A percentile compares a stretch with the other conserved stretches of the same genome.
Conservation (phyloP, 92 coral and sea anemone genomes). For the Bergia puertoricense region DNA sequence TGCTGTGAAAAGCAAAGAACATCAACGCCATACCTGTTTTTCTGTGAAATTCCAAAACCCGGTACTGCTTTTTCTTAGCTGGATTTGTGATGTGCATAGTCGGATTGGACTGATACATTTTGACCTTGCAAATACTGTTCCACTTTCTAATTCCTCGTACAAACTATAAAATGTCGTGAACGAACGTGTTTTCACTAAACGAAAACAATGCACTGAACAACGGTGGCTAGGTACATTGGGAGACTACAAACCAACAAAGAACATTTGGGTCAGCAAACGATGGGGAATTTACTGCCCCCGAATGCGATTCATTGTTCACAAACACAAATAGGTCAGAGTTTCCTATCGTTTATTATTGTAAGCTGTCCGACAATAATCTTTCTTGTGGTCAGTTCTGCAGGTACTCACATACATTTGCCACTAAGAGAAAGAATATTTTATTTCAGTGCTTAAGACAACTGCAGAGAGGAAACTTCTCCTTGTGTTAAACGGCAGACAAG, state of each 20-base stretch:
- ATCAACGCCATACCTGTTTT: slow-evolving; percentile 29
- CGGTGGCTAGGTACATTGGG: neutral
- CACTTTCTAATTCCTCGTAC: neutral
- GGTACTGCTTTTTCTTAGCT: slow-evolving; percentile 11
- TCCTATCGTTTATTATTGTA: neutral
- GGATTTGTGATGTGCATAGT: neutral
- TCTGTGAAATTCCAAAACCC: slow-evolving; percentile 39
- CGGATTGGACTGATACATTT: slow-evolving; percentile 12
- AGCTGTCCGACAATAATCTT: neutral
- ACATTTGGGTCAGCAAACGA: neutral
- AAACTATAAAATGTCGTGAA: neutral
- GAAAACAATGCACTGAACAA: slow-evolving; percentile 1
- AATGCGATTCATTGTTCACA: slow-evolving; percentile 3
- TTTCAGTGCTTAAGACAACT: neutral
- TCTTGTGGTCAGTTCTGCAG: slow-evolving; percentile 36
- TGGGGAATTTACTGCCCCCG: slow-evolving; percentile 6
- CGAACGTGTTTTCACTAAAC: neutral
- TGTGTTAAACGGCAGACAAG: too few species aligned
- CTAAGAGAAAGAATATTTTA: neutral
- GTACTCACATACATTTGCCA: neutral
- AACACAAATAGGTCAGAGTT: neutral
- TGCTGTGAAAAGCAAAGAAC: neutral
- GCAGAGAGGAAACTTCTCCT: too few species aligned
- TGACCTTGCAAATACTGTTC: neutral
- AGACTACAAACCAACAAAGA: slow-evolving; percentile 8